Evolutionary conservation across 2,797 vertebrate species (phyloP).

Genomic region (Brachyrhaphis roseni): DNA sequence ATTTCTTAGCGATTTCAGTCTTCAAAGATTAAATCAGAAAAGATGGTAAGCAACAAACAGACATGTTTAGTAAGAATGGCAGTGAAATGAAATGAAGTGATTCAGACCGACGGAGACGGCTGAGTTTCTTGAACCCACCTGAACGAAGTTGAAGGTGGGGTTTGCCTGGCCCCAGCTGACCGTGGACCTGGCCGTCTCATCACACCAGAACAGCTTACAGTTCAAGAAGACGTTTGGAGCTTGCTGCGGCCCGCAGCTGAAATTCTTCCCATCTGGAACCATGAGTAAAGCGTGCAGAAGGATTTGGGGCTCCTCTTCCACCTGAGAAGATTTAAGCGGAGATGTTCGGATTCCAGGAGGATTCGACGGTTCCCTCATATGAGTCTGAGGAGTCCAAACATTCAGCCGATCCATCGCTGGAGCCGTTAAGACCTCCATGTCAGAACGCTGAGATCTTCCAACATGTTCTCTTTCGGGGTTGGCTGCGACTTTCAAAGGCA

Average conservation of each 20-base stretch:
- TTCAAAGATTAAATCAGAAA: not conserved
- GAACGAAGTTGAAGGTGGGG: constrained; percentile 89
- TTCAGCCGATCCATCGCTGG: constrained; percentile 30
- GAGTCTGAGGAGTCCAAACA: constrained; percentile 40
- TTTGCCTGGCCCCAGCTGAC: constrained; percentile 86
- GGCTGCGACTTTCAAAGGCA: constrained; percentile 19
- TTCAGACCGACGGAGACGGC: not conserved
- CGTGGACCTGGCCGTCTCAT: constrained; percentile 85
- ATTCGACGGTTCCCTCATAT: not conserved
- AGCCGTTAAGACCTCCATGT: constrained; percentile 22
- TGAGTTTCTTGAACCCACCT: constrained; percentile 78
- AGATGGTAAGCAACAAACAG: not conserved
- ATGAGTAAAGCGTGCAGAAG: constrained; percentile 89
- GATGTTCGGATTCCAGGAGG: constrained; percentile 18
- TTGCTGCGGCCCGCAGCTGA: constrained; percentile 62
- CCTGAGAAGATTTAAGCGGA: constrained; percentile 15
- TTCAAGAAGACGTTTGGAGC: constrained; percentile 89
- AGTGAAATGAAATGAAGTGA: not conserved
- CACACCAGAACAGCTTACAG: constrained; percentile 90
- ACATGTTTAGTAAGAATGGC: not conserved
- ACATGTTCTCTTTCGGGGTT: constrained; percentile 53
- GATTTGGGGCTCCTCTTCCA: constrained; percentile 68
- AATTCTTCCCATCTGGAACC: constrained; percentile 91
- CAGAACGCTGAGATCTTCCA: constrained; percentile 30
- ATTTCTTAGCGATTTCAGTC: not conserved